Evolutionary conservation across 2,888 invertebrate genomes (phyloP), one percentile per base, ranked within the genome.

Genomic region (Bruchidius siliquastri): DNA sequence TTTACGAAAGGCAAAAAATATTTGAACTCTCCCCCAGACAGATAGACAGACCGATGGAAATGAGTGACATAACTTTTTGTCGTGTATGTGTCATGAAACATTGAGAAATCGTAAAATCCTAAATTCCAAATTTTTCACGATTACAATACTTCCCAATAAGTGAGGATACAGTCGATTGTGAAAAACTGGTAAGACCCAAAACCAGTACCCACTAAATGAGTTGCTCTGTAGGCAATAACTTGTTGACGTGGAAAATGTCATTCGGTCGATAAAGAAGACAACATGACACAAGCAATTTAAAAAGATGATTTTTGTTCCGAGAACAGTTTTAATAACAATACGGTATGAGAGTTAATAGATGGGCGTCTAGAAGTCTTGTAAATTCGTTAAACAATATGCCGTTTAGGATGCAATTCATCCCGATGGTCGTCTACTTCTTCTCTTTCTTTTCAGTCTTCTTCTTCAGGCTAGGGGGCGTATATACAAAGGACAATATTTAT

Each of bases 401-500:
- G 78, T 77, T 75, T 71, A 76, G 78, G 76, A 77, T 76, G 74
- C 77, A 79, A 79, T 78, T 79, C 79, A 77, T 75, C 72, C 72
- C 76, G 76, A 77, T 79, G 78, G 80, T 77, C 76, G 78, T 75
- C 49, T 49, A 13, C 49, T 49, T 13, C 49, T 49, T 49, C 49
- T 49, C 18, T 18, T 49, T 18, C 18, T 49, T 49, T 13, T 49
- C 18, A 3, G 8, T 18, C 8, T 8, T 49, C 30, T 30, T 30
- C 49, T 49, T 49, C 49, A 49, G 49, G 49, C 49, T 49, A 20
- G 21, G 75, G 77, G 79, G 77, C 78, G 77, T 76, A 78, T 79
- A 81, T 75, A 79, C 81, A 81, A 82, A 83, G 82, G 83, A 84
- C 84, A 84, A 84, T 83, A 84, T 84, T 83, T 83, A 82, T 82